Conservation (phyloP, 1,140 invertebrate genomes). For the Agrypnia vestita region DNA sequence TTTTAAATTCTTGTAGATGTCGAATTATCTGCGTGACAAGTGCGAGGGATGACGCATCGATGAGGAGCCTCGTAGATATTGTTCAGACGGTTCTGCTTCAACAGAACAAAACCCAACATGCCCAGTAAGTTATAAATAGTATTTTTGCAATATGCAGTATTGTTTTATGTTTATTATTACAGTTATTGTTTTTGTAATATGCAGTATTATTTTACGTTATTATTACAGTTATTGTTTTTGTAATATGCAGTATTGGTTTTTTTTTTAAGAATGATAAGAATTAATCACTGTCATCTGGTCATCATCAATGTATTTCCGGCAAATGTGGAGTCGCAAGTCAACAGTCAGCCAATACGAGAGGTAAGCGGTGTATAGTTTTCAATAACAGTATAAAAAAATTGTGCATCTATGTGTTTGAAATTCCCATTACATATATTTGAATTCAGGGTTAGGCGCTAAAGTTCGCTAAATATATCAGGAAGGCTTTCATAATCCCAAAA, state of each 20-base stretch:
- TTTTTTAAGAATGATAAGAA: conserved; percentile 76
- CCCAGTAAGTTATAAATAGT: conserved; percentile 35
- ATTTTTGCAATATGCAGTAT: not conserved
- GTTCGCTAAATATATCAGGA: no score
- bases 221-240: not conserved
- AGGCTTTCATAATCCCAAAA: no score
- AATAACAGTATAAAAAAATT: no score
- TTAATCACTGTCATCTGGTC: conserved; percentile 91
- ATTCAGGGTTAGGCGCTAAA: no score
- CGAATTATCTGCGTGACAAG: conserved; percentile 92
- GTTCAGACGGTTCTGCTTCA: conserved; percentile 85
- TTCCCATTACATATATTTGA: no score
- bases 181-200: not conserved
- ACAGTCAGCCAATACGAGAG: conserved; percentile 78
- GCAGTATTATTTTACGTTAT: not conserved
- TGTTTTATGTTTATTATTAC: not conserved
- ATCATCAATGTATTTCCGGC: conserved; percentile 91
- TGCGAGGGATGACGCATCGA: conserved; percentile 86
- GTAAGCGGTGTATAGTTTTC: no score
- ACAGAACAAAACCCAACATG: conserved; percentile 80
- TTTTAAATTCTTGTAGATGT: conserved; percentile 76
- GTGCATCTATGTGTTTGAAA: no score
- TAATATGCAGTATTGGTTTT: not conserved
- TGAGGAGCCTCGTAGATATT: conserved; percentile 88
- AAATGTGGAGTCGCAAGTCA: conserved; percentile 82